phyloP scores from a whole-genome alignment of 2,797 vertebrate genomes.

The Fundulus diaphanus region DNA sequence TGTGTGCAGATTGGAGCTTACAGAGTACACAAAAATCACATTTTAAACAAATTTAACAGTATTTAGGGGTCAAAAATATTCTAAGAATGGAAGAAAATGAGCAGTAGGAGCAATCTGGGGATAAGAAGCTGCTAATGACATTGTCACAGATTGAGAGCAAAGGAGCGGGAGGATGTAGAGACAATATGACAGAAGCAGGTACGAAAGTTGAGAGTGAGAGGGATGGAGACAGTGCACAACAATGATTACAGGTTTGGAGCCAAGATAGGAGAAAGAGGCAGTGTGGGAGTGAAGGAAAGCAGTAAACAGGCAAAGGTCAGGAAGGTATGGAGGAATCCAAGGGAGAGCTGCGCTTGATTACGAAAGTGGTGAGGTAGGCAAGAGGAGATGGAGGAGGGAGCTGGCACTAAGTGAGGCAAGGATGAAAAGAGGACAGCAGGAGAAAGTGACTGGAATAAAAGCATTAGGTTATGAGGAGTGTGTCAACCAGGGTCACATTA shows the following conservation, averaged over 20 bases:
- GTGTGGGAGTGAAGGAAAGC: conserved; percentile 20
- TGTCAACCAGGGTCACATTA: conserved; percentile 30
- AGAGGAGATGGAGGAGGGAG: conserved; percentile 30
- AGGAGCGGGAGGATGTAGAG: conserved; percentile 38
- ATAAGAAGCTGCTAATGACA: conserved; percentile 60
- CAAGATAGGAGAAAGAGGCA: conserved; percentile 38
- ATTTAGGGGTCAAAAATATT: conserved; percentile 18
- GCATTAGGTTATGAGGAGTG: conserved; percentile 17
- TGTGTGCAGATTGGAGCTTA: conserved; percentile 12
- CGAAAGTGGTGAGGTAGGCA: conserved; percentile 33
- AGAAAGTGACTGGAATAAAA: conserved; percentile 45
- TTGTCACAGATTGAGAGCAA: conserved; percentile 45
- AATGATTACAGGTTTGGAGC: conserved; percentile 66
- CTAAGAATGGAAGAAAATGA: conserved; percentile 16
- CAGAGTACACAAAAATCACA: conserved; percentile 46
- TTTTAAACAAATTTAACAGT: conserved; percentile 56
- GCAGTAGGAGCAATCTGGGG: conserved; percentile 28
- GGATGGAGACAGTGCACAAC: conserved; percentile 30
- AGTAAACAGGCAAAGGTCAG: conserved; percentile 63
- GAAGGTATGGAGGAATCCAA: conserved; percentile 38
- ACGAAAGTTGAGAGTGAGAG: conserved; percentile 31
- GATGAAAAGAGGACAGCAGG: conserved; percentile 27
- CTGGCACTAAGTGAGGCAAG: conserved; percentile 16
- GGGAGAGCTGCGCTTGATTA: conserved; percentile 43
- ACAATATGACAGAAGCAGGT: conserved; percentile 35